Evolutionary conservation across 2,113 vertebrate species (phyloP), one percentile per base, ranked within the genome.

Genomic region (Dicrurus megarhynchus): DNA sequence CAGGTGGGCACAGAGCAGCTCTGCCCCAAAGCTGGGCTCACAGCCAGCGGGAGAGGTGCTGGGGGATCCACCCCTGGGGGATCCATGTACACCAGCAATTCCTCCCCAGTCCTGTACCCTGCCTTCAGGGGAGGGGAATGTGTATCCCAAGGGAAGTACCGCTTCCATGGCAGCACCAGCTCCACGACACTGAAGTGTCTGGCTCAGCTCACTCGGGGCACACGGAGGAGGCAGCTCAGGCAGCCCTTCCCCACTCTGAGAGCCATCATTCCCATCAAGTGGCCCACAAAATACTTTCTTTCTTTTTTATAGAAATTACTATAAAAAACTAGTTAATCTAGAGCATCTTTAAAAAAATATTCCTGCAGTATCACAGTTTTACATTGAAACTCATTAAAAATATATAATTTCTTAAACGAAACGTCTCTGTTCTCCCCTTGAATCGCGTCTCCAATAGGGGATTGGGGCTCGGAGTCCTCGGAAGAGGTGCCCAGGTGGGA

Each of bases 341-440:
- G 81, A 96, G 69, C 85, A 95, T 95, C 92, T 95, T 92, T 96
- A 96, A 85, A 96, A 97, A 96, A 98, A 96, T 94, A 93, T 92
- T 95, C 95, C 89, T 89, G 94, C 94, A 77, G 11, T 90, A 77
- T 96, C 94, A 97, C 95, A 93, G 92, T 88, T 94, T 97, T 57
- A 87, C 92, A 78, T 67, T 44, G 90, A 94, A 96, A 88, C 50
- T 87, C 75, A 37, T 89, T 81, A 95, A 97, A 97, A 97, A 96
- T 92, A 96, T 89, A 97, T 12, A 94, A 91, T 85, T 94, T 89
- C 83, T 75, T 77, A 42, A 39, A 78, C 14, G 33, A 87, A 90
- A 80, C 37, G 47, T 94, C 91, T 96, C 90, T 88, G 80, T 77
- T 79, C 56, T 87, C 68, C 73, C 61, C 77, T 61, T 23, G 61